Evolutionary conservation across 23 tunicate genomes (phyloP), one percentile per base, ranked within the genome.

Genomic region (Halocynthia aurantium): DNA sequence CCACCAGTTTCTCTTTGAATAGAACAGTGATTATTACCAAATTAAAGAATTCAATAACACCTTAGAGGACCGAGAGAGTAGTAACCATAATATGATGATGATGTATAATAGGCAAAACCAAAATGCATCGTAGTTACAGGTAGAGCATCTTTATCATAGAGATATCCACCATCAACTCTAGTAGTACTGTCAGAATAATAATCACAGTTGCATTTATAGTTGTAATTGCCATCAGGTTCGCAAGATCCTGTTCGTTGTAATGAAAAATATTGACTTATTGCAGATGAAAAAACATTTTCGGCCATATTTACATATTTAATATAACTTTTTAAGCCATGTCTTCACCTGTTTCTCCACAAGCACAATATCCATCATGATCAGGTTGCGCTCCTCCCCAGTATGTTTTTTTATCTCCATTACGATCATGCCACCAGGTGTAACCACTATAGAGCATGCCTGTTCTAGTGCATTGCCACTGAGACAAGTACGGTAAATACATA

Each of bases 311-410:
- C n/a, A n/a, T n/a, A n/a, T n/a, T n/a, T n/a, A n/a, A n/a, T n/a
- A n/a, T n/a, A n/a, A n/a, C n/a, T n/a, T n/a, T n/a, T n/a, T n/a
- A n/a, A n/a, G n/a, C n/a, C n/a, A n/a, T n/a, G n/a, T n/a, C n/a
- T n/a, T n/a, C n/a, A n/a, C 70, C 70, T 65, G 70, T 65, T 15
- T 65, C 70, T 6, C 70, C 70, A 15, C 70, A 65, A 65, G 70
- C 70, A 15, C 70, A 65, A 49, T 65, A 65, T 6, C 70, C 70
- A 65, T 65, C 70, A 65, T 65, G 70, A 0, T 11, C 17, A 10
- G 70, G 70, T 20, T 65, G 10, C 5, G 70, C 70, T 6, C 70
- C 70, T 0, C 70, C 70, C 70, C 70, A 65, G n/a, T 65, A 65
- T 0, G 70, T 65, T 49, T 20, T 65, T 6, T 65, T 65, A 0